Base-by-base conservation (phyloP, 2,113 vertebrate species). In the Ceratotherium simum region DNA sequence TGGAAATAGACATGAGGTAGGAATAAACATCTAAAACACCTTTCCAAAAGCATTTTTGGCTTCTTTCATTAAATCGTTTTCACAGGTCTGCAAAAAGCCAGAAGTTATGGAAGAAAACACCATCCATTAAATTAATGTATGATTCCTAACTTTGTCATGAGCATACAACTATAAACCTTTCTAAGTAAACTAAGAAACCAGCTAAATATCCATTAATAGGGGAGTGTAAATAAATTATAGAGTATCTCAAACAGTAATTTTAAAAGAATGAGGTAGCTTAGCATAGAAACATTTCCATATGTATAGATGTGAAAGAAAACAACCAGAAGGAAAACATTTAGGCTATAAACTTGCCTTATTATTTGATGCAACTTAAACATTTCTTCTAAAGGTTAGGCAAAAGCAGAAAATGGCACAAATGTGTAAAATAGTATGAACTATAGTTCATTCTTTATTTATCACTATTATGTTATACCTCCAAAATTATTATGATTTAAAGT, bases 351-450 rank as follows among this genome's bases (percentile, higher is more conserved):
- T 64, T 92, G 75, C 13, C 36, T 85, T 96, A 18, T 42, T 58
- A 90, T 64, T 97, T 90, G n/a, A 86, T 64, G 56, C 67, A 97
- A 95, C 17, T 90, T 58, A 91, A 81, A 93, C 12, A 54, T 27
- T 62, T 90, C 79, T 58, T 85, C 85, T 79, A 64, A 90, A 81
- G 36, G 16, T 86, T 65, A 86, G 58, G 27, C 17, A 93, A 33
- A 82, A 79, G 80, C 70, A 94, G 69, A 12, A 96, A 91, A 81
- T 51, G 25, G 48, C 46, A 69, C 39, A 87, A 94, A 75, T 60
- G 81, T 39, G 10, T 80, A 39, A 65, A 75, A 51, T 73, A 70
- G 54, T 36, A 36, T 48, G n/a, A 76, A 76, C 10, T 39, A 69
- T 20, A 23, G 64, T 76, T 25, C 21, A 51, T 20, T 48, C 39